phyloP scores from a whole-genome alignment of 2,888 invertebrate genomes.

The Galeruca laticollis region DNA sequence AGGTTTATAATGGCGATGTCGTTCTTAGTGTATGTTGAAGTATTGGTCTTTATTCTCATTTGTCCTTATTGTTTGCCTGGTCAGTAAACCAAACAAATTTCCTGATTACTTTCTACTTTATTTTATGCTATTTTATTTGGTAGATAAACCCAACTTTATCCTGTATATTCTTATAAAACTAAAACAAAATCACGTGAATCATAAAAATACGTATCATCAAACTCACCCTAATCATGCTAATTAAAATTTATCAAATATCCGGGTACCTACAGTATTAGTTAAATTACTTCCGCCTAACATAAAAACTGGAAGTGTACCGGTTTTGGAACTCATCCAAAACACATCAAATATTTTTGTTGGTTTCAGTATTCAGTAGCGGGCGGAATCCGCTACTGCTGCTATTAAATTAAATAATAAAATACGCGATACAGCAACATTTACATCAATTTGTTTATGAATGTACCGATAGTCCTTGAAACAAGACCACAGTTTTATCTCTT shows the following conservation, averaged over 20 bases:
- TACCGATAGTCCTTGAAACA: slow-evolving; percentile 1
- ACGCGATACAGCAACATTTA: background rate
- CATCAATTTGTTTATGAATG: background rate
- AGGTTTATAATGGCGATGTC: too few relatives aligned
- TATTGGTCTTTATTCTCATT: too few relatives aligned
- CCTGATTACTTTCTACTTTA: too few relatives aligned
- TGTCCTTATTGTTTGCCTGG: too few relatives aligned
- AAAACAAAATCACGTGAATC: too few relatives aligned
- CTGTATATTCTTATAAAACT: too few relatives aligned
- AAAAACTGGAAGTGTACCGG: background rate
- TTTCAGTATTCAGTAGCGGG: background rate
- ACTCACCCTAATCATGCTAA: background rate
- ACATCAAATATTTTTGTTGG: too few relatives aligned
- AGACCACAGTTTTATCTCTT: background rate
- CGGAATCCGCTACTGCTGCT: background rate
- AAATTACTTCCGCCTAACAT: background rate
- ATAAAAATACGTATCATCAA: background rate
- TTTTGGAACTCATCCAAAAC: background rate
- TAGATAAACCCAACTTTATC: too few relatives aligned
- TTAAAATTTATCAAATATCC: slow-evolving; percentile 1
- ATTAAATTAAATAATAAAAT: background rate
- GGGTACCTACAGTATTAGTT: background rate
- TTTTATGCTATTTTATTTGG: too few relatives aligned
- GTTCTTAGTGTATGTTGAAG: too few relatives aligned
- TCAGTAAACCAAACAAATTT: too few relatives aligned